Conservation (phyloP, 2,797 vertebrate species). For the Cuniculus paca region DNA sequence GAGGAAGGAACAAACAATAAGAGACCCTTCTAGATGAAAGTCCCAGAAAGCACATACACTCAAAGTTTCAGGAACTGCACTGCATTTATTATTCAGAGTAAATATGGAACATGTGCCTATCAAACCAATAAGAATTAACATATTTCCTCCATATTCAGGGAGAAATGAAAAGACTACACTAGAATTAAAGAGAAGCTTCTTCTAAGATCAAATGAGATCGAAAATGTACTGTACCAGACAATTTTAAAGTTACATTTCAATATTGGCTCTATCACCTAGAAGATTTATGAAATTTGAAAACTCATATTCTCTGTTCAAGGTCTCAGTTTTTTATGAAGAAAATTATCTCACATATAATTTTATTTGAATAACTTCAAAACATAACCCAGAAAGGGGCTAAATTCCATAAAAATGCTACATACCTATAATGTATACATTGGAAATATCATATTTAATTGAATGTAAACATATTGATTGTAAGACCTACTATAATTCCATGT, state of each 20-base stretch:
- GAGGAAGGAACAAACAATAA: background rate
- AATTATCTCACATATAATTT: constrained; percentile 1
- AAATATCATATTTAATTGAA: background rate
- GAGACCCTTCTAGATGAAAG: background rate
- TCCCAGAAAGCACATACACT: background rate
- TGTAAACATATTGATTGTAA: constrained; percentile 8
- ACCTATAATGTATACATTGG: background rate
- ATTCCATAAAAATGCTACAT: background rate
- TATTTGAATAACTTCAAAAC: background rate
- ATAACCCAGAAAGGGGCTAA: background rate
- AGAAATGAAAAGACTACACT: background rate
- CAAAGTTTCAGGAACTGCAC: background rate
- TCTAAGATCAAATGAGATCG: background rate
- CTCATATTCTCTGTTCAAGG: background rate
- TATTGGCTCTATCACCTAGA: background rate
- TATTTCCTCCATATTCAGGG: background rate
- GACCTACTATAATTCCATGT: background rate
- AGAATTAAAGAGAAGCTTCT: background rate
- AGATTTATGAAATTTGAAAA: constrained; percentile 37
- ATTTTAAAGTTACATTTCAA: background rate
- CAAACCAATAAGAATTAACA: background rate
- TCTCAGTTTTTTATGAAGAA: background rate
- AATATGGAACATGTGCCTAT: background rate
- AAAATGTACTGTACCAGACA: background rate
- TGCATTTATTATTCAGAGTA: constrained; percentile 35